Percentiles rank a stretch among this genome's conserved stretches.
Evolutionary conservation across 2,888 invertebrate species (phyloP).

Genomic region (Archips xylosteana): DNA sequence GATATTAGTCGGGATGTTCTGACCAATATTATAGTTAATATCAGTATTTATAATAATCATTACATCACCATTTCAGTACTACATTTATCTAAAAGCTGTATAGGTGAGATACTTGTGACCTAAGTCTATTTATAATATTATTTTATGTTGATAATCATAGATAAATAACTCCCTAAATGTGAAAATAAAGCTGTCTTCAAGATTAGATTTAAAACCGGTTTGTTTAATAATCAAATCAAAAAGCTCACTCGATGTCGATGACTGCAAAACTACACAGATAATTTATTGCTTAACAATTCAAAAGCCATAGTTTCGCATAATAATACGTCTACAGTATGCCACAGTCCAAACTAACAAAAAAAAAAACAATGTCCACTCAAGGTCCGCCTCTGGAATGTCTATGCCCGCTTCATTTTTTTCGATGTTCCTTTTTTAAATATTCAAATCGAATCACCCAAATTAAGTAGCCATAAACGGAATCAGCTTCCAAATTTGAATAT

Average conservation of each 20-base stretch:
- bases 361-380: conserved; percentile 46
- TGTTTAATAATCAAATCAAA: not conserved
- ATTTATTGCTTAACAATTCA: not conserved
- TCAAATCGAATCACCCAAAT: conserved; percentile 86
- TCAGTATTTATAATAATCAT: too few relatives aligned
- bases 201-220: conserved; percentile 1
- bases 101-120: too few relatives aligned
- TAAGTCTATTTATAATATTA: too few relatives aligned
- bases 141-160: not conserved
- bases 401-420: conserved; percentile 68
- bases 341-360: conserved; percentile 46
- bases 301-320: conserved; percentile 32
- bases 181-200: not conserved
- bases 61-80: too few relatives aligned
- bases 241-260: not conserved
- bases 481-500: conserved; percentile 86
- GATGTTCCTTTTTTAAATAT: conserved; percentile 77
- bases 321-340: conserved; percentile 40
- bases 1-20: too few relatives aligned
- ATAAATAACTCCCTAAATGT: not conserved
- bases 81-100: too few relatives aligned
- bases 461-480: conserved; percentile 86
- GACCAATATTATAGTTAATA: too few relatives aligned
- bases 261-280: not conserved
- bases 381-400: conserved; percentile 70